phyloP scores from a whole-genome alignment of 2,113 vertebrate genomes.

The Crotophaga sulcirostris region DNA sequence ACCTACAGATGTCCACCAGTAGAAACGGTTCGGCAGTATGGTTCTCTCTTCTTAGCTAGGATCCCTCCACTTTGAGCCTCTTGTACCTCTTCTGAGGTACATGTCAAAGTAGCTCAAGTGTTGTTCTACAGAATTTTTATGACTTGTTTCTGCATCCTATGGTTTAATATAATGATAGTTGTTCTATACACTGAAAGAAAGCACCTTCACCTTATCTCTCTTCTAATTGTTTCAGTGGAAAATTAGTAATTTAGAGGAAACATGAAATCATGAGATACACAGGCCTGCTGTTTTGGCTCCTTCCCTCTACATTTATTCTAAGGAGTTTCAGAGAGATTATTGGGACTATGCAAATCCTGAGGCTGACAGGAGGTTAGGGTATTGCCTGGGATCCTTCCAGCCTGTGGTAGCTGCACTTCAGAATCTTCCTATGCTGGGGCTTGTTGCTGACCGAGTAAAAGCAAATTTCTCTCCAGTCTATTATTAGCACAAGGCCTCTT shows the following conservation, averaged over 20 bases:
- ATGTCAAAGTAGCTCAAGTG: not conserved
- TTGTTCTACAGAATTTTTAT: not conserved
- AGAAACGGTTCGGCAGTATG: not conserved
- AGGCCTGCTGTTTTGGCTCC: not conserved
- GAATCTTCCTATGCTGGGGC: not conserved
- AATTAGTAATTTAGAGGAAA: slow-evolving; percentile 18
- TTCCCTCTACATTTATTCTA: not conserved
- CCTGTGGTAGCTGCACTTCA: not conserved
- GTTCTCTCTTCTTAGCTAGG: not conserved
- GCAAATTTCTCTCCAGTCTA: slow-evolving; percentile 54
- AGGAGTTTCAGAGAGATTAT: not conserved
- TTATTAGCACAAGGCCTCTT: slow-evolving; percentile 62
- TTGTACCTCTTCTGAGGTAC: not conserved
- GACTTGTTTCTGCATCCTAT: not conserved
- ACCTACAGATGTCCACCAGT: not conserved
- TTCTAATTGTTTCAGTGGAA: not conserved
- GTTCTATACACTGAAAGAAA: not conserved
- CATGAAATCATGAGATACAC: not conserved
- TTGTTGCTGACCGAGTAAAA: slow-evolving; percentile 28
- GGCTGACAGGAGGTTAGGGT: not conserved
- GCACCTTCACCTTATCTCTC: not conserved
- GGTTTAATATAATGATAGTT: not conserved
- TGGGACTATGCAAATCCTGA: not conserved
- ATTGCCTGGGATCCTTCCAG: not conserved
- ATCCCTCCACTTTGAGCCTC: not conserved